Evolutionary conservation across 2,797 vertebrate genomes (phyloP), one percentile per base, ranked within the genome.

Genomic region (Labroides dimidiatus): DNA sequence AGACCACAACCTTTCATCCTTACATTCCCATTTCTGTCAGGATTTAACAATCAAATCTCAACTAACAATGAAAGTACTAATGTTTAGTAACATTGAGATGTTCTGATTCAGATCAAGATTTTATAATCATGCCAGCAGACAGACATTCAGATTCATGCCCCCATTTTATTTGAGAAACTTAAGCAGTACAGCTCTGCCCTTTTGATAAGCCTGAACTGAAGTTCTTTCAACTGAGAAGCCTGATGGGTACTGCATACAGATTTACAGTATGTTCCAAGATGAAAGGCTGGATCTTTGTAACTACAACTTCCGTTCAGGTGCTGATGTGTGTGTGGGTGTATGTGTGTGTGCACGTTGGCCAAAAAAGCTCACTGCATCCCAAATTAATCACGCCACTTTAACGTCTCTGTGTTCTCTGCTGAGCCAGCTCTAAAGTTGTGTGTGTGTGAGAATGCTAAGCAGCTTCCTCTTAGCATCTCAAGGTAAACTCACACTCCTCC

Each of bases 341-440:
- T 50, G 36, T 43, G 61, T 53, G 66, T n/a, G 57, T 1, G 24
- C n/a, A 16, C 7, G 24, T 49, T 14, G 41, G 73, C 69, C 65
- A 76, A 74, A 80, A 80, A 69, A 82, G 71, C 72, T 87, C 53
- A 57, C 69, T 69, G 86, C 86, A 81, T 87, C 75, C 82, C 77
- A 80, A 86, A 93, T 89, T 84, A 92, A 93, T 89, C 85, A 85
- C 75, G 51, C 66, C 73, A 82, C 87, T 87, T 87, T 85, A 89
- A 84, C 73, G 71, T 90, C 84, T 84, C 54, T 70, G 77, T 75
- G 69, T 80, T 87, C 85, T 85, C 75, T 89, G 90, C 90, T 91
- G 91, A 91, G 87, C 75, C 86, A 85, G 87, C 84, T 84, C 60
- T 77, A 86, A 89, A 88, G 87, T 87, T 90, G 64, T 36, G 71